Percentiles rank a stretch among this genome's conserved stretches.
Conservation (phyloP, 2,113 vertebrate genomes). For the Oryzias javanicus region DNA sequence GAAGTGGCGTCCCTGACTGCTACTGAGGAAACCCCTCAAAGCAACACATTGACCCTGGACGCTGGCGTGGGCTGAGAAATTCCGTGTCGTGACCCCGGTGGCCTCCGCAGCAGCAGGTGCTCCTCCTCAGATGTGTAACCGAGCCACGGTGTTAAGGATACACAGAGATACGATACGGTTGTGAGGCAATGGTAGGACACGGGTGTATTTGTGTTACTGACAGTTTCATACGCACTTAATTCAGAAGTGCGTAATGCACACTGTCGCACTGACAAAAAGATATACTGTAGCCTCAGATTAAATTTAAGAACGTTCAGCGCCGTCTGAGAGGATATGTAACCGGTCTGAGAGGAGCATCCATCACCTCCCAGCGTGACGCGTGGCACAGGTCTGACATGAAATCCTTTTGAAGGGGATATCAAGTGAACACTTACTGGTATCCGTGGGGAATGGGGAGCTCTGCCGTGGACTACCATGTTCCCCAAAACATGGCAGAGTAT, state of each 20-base stretch:
- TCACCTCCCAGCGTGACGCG: conserved; percentile 49
- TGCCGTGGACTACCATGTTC: conserved; percentile 45
- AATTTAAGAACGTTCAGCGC: conserved; percentile 7
- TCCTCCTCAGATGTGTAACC: conserved; percentile 43
- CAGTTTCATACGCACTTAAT: conserved; percentile 43
- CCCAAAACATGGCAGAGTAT: conserved; percentile 45
- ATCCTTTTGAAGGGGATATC: conserved; percentile 48
- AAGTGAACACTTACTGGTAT: conserved; percentile 56
- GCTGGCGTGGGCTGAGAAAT: conserved; percentile 41
- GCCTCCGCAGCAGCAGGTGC: conserved; percentile 49
- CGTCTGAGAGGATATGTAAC: conserved; percentile 10
- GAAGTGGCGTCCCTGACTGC: conserved; percentile 32
- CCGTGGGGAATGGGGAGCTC: conserved; percentile 61
- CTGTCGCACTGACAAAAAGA: conserved; percentile 22
- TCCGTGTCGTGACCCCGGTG: conserved; percentile 31
- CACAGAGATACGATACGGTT: conserved; percentile 48
- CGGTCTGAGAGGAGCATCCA: conserved; percentile 40
- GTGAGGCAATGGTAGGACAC: conserved; percentile 37
- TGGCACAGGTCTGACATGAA: conserved; percentile 42
- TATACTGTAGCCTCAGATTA: conserved; percentile 17
- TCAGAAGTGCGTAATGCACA: conserved; percentile 12
- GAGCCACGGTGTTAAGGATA: conserved; percentile 32
- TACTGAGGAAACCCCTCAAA: conserved; percentile 18
- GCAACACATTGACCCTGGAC: conserved; percentile 51
- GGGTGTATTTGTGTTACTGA: conserved; percentile 31